Evolutionary conservation across 30 jellyfish, hydroid and myxozoan genomes (phyloP).

Genomic region (Mastigias papua): DNA sequence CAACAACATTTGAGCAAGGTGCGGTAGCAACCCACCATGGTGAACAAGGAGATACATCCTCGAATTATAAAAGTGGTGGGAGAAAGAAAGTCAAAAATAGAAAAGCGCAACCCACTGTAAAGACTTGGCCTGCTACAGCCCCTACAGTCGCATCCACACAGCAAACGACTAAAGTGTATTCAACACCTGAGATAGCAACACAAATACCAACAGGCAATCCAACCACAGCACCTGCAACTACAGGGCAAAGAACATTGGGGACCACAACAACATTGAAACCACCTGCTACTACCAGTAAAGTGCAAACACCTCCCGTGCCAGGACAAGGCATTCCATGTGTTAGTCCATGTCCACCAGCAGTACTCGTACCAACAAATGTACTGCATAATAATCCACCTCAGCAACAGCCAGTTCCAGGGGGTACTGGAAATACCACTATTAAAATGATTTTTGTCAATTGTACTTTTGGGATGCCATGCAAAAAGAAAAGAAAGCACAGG

Average conservation of each 20-base stretch:
- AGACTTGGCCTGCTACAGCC: slow-evolving; percentile 29
- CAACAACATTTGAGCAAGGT: slow-evolving; percentile 54
- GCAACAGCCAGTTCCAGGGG: slow-evolving; percentile 3
- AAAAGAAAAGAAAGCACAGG: slow-evolving; percentile 26
- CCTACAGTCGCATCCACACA: slow-evolving; percentile 36
- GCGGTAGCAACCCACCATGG: slow-evolving; percentile 23
- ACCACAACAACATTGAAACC: slow-evolving; percentile 42
- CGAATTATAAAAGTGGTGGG: background rate
- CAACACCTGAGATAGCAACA: slow-evolving; percentile 27
- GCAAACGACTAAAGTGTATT: slow-evolving; percentile 5
- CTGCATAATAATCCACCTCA: slow-evolving; percentile 9
- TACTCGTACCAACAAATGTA: slow-evolving; percentile 5
- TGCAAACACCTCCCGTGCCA: slow-evolving; percentile 10
- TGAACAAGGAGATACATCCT: background rate
- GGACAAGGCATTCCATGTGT: background rate
- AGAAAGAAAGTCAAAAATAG: slow-evolving; percentile 38
- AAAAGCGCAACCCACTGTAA: slow-evolving; percentile 12
- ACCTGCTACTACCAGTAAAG: background rate
- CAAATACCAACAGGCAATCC: background rate
- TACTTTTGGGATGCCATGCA: slow-evolving; percentile 68
- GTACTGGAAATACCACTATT: background rate
- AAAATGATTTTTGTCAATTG: slow-evolving; percentile 68
- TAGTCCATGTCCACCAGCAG: slow-evolving; percentile 12
- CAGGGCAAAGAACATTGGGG: slow-evolving; percentile 8
- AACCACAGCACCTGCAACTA: slow-evolving; percentile 12